Evolutionary conservation across 2,797 vertebrate species (phyloP), one percentile per base, ranked within the genome.

Genomic region (Pitangus sulphuratus): DNA sequence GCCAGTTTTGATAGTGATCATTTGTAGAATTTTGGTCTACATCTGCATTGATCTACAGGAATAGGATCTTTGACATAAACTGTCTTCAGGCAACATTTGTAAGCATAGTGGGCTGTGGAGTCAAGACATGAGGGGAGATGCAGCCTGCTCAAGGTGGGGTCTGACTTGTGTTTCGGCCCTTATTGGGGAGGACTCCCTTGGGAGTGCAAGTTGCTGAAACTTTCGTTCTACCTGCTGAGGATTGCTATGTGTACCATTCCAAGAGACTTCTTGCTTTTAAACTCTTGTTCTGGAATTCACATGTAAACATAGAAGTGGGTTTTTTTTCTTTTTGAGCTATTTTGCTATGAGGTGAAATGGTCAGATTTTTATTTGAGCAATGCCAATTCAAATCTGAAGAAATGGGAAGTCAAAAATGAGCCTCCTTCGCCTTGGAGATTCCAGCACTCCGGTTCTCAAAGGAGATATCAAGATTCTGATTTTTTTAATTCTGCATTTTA

Each of bases 401-500:
- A 95, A 40, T 3, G 53, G 62, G 50, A 94, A 83, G 40, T 86
- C 80, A 87, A 58, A 92, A 86, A 70, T 57, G 66, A 89, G 62
- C 89, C 69, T 88, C 84, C 74, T 93, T 87, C 79, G 45, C 58
- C 87, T 92, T 94, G 58, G 61, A 94, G 70, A 88, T 93, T 42
- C 45, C 47, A 74, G 65, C 54, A 82, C 12, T 7, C 68, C 82
- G 56, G 11, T 75, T 95, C 61, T 70, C 81, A 86, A 95, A 82
- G 72, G 89, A 94, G 65, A 91, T 60, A 68, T 91, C 57, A 93
- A 84, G 57, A 89, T 77, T 92, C 60, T 88, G 42, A 71, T 54
- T 86, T 83, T 47, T 78, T 83, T 24, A 79, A 83, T 8, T 74
- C 47, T 42, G 30, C 42, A 25, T 93, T 92, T 91, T 71, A 89